These are phyloP conservation scores for Globia sparganii DNA, from an alignment of 2,888 invertebrate genomes.

Conservation along the genomic window DNA sequence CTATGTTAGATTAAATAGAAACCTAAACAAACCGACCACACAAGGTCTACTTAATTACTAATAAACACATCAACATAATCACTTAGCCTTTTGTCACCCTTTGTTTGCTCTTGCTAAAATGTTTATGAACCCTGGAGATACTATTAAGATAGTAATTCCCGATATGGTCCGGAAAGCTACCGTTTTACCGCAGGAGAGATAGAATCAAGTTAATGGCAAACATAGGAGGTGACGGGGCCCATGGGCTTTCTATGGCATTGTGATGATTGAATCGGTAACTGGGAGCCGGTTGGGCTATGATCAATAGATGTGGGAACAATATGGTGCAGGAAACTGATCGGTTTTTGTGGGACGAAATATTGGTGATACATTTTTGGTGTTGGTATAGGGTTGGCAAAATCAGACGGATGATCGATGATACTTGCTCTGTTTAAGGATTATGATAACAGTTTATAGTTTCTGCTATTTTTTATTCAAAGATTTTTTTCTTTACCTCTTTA, in stretches of 20 bases:
- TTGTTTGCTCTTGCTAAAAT: constrained; percentile 56
- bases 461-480: too few relatives aligned
- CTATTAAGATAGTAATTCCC: constrained; percentile 60
- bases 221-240: constrained; percentile 50
- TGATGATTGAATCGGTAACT: constrained; percentile 48
- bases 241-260: constrained; percentile 39
- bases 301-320: constrained; percentile 42
- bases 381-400: not conserved
- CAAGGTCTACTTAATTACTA: constrained; percentile 48
- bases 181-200: constrained; percentile 50
- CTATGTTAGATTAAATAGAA: constrained; percentile 5
- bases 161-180: constrained; percentile 53
- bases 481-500: too few relatives aligned
- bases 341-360: not conserved
- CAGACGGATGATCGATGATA: not conserved
- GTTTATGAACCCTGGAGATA: constrained; percentile 56
- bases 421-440: not conserved
- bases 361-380: not conserved
- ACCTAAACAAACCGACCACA: constrained; percentile 29
- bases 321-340: not conserved
- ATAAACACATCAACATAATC: constrained; percentile 58
- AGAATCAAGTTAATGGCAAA: constrained; percentile 62
- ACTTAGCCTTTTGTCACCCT: constrained; percentile 58
- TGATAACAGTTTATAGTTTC: not conserved
- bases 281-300: constrained; percentile 35